Base-by-base conservation (phyloP, 2,888 invertebrate genomes). In the Coenonympha glycerion region DNA sequence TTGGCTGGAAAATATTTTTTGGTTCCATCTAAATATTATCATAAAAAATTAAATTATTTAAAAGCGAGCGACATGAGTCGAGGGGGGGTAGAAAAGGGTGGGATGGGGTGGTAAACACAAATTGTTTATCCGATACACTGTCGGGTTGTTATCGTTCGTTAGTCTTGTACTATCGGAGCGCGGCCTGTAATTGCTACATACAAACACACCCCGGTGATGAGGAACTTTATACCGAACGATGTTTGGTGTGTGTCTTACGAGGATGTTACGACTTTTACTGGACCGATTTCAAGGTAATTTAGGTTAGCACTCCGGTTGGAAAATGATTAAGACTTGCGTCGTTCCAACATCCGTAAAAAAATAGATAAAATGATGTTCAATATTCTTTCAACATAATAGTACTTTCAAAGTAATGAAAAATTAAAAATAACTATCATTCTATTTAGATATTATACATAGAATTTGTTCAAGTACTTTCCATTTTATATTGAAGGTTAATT, bases 81-180 rank as follows among this genome's bases (percentile, higher is more conserved):
- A 16, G 46, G 30, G 45, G 19, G 28, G 42, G 37, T 26, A 36
- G 21, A 33, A 49, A 26, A 3, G 22, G 15, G 15, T n/a, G 11
- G 19, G n/a, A 13, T 52, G 39, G 49, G 44, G 31, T 13, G 45
- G 45, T 34, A 36, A 45, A 34, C 34, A 45, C 45, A 58, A 58
- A 58, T 53, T 58, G 63, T 62, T 58, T 63, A 59, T 60, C 48
- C 51, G 52, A 57, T 54, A 26, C 50, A 46, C 48, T 37, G 44
- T 28, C 19, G 44, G 53, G 56, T 63, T 64, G 66, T 65, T 69
- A 68, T 73, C 74, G 70, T 79, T 83, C 81, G 82, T 83, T 83
- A 83, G 79, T 64, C 67, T 64, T 70, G 71, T 71, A 81, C 79
- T 81, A 81, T 80, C 71, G 76, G 68, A 68, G 73, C 70, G 66